These are phyloP conservation scores for Camelus dromedarius DNA, from an alignment of 2,113 vertebrate species.

Conservation along the genomic window DNA sequence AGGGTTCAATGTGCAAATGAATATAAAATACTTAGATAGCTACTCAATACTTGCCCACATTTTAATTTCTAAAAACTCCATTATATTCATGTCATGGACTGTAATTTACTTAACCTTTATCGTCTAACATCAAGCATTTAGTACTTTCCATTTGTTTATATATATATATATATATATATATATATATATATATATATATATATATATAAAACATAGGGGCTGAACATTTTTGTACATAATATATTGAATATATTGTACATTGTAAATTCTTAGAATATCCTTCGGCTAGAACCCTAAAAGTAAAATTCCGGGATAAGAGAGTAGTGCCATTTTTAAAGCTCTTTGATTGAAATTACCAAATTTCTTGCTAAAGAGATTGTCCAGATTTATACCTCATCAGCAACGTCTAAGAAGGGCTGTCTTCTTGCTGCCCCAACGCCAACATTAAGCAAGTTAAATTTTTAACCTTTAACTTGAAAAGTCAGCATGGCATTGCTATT, in stretches of 20 bases:
- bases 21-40: constrained; percentile 11
- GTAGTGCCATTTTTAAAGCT: background rate
- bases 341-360: constrained; percentile 29
- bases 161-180: background rate
- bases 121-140: constrained; percentile 9
- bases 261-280: background rate
- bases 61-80: constrained; percentile 41
- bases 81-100: background rate
- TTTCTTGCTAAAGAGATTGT: background rate
- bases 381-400: constrained; percentile 6
- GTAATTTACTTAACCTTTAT: constrained; percentile 17
- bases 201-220: background rate
- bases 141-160: constrained; percentile 16
- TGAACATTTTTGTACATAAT: constrained; percentile 12
- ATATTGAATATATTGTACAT: background rate
- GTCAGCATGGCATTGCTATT: constrained; percentile 13
- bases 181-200: background rate
- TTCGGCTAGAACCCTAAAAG: constrained; percentile 34
- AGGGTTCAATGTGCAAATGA: background rate
- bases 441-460: background rate
- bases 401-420: background rate
- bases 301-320: background rate
- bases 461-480: constrained; percentile 24
- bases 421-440: background rate
- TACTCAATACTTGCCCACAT: background rate